Evolutionary conservation across 64 coral and sea anemone genomes (phyloP).

Genomic region (Cladopsammia gracilis): DNA sequence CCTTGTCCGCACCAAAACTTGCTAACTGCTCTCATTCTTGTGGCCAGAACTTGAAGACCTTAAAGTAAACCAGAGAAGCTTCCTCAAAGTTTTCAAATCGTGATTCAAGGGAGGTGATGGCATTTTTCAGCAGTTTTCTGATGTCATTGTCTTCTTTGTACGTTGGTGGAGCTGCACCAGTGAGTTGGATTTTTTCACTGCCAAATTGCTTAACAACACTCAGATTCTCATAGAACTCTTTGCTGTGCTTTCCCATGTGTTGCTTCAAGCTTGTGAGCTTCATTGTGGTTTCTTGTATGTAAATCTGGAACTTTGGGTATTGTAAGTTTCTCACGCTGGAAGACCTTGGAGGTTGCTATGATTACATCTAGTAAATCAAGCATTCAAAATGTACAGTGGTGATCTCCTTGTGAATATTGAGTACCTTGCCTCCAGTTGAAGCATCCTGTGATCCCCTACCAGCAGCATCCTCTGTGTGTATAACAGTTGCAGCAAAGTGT

Average conservation of each 20-base stretch:
- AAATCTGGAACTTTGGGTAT: constrained; percentile 29
- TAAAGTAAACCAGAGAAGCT: constrained; percentile 35
- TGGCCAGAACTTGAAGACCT: constrained; percentile 28
- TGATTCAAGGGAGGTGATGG: constrained; percentile 22
- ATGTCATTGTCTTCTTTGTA: constrained; percentile 60
- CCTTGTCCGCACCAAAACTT: constrained; percentile 42
- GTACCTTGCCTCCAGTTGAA: constrained; percentile 27
- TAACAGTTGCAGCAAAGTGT: constrained; percentile 23
- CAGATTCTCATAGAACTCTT: constrained; percentile 60
- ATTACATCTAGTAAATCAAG: constrained; percentile 46
- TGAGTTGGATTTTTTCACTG: constrained; percentile 40
- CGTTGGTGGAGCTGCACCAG: too few relatives aligned
- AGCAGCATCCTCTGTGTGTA: constrained; percentile 48
- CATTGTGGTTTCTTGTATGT: constrained; percentile 49
- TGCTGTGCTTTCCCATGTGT: constrained; percentile 55
- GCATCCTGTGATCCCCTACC: constrained; percentile 29
- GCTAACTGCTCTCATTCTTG: constrained; percentile 32
- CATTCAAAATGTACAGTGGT: constrained; percentile 50
- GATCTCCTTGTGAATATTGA: constrained; percentile 58
- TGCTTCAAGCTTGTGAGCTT: constrained; percentile 55
- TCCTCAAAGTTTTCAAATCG: constrained; percentile 56
- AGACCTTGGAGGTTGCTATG: constrained; percentile 52
- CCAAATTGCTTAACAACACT: constrained; percentile 44
- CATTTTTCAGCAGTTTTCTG: constrained; percentile 46
- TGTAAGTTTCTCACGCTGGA: constrained; percentile 45